phyloP scores from a whole-genome alignment of 2,113 vertebrate species.

The Protobothrops mucrosquamatus region DNA sequence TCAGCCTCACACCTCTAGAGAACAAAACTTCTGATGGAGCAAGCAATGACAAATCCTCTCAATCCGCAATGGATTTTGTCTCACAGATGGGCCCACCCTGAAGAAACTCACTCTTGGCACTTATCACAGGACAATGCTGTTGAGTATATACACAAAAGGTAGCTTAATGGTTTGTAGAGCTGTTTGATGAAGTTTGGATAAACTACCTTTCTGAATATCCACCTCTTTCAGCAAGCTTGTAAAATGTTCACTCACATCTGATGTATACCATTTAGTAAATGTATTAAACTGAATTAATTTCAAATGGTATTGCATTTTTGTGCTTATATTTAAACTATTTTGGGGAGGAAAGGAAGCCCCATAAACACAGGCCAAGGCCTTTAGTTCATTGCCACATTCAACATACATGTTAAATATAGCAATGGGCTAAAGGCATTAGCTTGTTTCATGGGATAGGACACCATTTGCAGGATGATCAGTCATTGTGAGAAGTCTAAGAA shows the following conservation, averaged over 20 bases:
- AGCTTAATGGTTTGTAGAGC: not conserved
- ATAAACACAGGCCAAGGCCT: not conserved
- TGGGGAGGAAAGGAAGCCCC: not conserved
- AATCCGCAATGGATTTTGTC: not conserved
- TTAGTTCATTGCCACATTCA: not conserved
- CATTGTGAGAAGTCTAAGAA: not conserved
- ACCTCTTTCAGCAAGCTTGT: not conserved
- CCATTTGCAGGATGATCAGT: not conserved
- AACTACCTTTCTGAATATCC: not conserved
- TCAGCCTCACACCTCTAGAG: not conserved
- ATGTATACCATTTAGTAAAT: not conserved
- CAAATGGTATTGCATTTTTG: not conserved
- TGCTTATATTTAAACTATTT: not conserved
- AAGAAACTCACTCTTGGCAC: not conserved
- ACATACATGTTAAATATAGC: not conserved
- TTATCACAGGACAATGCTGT: not conserved
- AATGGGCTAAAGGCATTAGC: not conserved
- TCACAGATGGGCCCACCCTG: not conserved
- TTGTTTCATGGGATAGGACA: not conserved
- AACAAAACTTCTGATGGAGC: not conserved
- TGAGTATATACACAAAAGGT: not conserved
- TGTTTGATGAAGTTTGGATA: conserved; percentile 7
- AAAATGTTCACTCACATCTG: not conserved
- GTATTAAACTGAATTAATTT: not conserved
- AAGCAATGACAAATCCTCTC: not conserved